phyloP scores from a whole-genome alignment of 2,797 vertebrate species.

The Schizopygopsis pylzovi region DNA sequence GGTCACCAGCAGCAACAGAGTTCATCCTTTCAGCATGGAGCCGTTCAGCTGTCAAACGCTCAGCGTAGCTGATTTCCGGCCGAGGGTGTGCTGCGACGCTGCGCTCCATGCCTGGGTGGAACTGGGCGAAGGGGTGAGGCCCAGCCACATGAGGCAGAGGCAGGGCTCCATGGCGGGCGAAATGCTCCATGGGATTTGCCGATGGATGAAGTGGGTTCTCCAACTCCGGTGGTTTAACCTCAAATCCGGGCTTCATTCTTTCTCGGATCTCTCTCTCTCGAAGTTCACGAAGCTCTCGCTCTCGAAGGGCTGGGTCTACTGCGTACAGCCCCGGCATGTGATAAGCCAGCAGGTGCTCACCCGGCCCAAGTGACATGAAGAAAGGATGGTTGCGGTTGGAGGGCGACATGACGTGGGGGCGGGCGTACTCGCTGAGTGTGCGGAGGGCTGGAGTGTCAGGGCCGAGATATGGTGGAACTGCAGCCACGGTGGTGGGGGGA shows the following conservation, averaged over 20 bases:
- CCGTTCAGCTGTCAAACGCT: constrained; percentile 93
- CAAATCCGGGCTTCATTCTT: constrained; percentile 97
- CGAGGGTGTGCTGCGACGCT: constrained; percentile 88
- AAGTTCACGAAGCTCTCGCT: constrained; percentile 92
- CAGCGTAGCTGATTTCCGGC: constrained; percentile 94
- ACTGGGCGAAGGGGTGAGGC: constrained; percentile 88
- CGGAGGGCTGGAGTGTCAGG: constrained; percentile 94
- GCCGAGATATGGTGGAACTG: constrained; percentile 95
- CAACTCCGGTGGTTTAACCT: constrained; percentile 95
- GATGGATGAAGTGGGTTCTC: constrained; percentile 88
- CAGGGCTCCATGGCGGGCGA: constrained; percentile 91
- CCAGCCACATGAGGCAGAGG: constrained; percentile 87
- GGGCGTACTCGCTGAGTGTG: constrained; percentile 96
- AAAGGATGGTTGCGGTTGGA: constrained; percentile 96
- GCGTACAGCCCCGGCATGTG: constrained; percentile 96
- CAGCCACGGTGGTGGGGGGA: constrained; percentile 89
- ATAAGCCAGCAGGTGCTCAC: constrained; percentile 93
- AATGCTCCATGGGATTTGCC: constrained; percentile 97
- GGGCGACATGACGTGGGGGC: constrained; percentile 97
- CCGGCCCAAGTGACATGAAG: constrained; percentile 92
- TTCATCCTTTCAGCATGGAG: constrained; percentile 98
- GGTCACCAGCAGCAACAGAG: constrained; percentile 90
- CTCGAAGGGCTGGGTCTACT: constrained; percentile 89
- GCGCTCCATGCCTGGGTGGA: constrained; percentile 94
- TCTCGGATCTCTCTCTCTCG: constrained; percentile 93